These are phyloP conservation scores for Rhodophaea formosa DNA, from an alignment of 2,888 invertebrate genomes.

Conservation along the genomic window DNA sequence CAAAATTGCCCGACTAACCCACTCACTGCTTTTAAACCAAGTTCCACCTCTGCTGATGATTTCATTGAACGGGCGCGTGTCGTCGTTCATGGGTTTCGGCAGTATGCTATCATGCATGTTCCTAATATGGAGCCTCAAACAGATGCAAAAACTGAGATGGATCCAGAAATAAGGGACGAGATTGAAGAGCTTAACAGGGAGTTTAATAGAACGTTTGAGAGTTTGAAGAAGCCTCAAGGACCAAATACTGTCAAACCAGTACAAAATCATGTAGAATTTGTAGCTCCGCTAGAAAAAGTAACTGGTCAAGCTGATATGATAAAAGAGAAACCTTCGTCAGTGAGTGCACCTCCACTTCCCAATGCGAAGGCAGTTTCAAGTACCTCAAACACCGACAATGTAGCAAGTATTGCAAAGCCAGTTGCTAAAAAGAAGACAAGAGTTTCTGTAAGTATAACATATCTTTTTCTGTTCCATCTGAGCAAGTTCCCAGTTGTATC, in stretches of 20 bases:
- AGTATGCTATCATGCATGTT: constrained; percentile 74
- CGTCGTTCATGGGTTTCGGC: constrained; percentile 85
- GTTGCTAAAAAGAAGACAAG: constrained; percentile 67
- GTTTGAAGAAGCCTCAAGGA: constrained; percentile 48
- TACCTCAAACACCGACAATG: not conserved
- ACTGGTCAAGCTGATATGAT: constrained; percentile 24
- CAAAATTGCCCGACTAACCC: constrained; percentile 59
- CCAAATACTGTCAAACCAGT: constrained; percentile 23
- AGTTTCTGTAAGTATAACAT: constrained; percentile 56
- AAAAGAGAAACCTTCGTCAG: constrained; percentile 10
- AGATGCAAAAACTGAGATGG: constrained; percentile 48
- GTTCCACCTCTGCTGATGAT: constrained; percentile 55
- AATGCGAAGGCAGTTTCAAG: constrained; percentile 18
- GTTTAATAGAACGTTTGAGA: constrained; percentile 70
- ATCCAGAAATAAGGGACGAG: constrained; percentile 56
- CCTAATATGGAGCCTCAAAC: constrained; percentile 49
- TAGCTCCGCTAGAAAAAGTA: constrained; percentile 41
- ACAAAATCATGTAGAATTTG: constrained; percentile 30
- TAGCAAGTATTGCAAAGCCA: constrained; percentile 46
- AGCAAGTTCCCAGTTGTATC: not conserved
- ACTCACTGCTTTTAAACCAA: constrained; percentile 47
- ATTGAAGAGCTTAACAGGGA: constrained; percentile 70
- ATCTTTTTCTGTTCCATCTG: not conserved
- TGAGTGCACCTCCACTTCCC: constrained; percentile 9
- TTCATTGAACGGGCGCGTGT: constrained; percentile 84